phyloP scores from a whole-genome alignment of 1,140 invertebrate species.

The Listronotus oregonensis region DNA sequence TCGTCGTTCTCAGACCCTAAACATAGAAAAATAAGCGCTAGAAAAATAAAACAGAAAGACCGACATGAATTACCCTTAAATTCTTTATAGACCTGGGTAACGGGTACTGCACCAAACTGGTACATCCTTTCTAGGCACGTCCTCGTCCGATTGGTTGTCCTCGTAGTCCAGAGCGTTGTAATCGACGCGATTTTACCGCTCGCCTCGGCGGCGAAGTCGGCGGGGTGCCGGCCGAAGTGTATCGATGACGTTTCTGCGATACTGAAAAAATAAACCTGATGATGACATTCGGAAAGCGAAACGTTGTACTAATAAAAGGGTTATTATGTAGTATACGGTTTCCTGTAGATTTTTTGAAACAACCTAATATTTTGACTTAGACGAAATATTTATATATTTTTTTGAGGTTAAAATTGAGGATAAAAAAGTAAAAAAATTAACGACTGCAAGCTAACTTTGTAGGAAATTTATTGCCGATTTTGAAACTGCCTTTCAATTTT shows the following conservation, averaged over 20 bases:
- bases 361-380: too few relatives aligned
- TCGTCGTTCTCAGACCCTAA: slow-evolving; percentile 14
- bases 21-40: not conserved
- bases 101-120: slow-evolving; percentile 55
- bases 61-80: slow-evolving; percentile 32
- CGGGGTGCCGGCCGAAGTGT: slow-evolving; percentile 13
- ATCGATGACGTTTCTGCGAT: slow-evolving; percentile 23
- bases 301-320: too few relatives aligned
- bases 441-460: too few relatives aligned
- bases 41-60: not conserved
- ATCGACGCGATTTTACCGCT: slow-evolving; percentile 47
- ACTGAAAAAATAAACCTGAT: not conserved
- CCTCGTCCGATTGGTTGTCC: slow-evolving; percentile 51
- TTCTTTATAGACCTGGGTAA: slow-evolving; percentile 35
- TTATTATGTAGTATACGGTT: too few relatives aligned
- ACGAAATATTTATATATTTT: too few relatives aligned
- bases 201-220: slow-evolving; percentile 23
- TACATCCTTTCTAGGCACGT: slow-evolving; percentile 44
- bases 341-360: too few relatives aligned
- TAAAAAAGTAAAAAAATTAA: too few relatives aligned
- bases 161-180: slow-evolving; percentile 60
- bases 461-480: too few relatives aligned
- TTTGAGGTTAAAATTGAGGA: too few relatives aligned
- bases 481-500: too few relatives aligned
- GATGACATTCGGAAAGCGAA: too few relatives aligned